Percentiles rank a stretch among this genome's conserved stretches.
Conservation (phyloP, 2,113 vertebrate species). For the Delphinapterus leucas region DNA sequence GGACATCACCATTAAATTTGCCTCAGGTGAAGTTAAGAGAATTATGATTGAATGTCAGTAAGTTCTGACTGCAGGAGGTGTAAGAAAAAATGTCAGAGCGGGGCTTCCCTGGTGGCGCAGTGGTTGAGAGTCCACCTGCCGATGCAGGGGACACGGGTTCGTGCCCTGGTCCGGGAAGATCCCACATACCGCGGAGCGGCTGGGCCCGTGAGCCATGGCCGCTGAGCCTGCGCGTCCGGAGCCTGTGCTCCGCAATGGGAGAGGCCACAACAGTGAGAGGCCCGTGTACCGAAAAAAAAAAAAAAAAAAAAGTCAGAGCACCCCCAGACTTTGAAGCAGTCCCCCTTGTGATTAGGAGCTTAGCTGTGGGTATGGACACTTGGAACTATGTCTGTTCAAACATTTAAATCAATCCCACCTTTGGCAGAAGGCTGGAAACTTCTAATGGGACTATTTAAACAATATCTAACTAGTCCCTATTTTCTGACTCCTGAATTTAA, state of each 20-base stretch:
- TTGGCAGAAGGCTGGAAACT: background rate
- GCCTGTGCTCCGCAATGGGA: no score
- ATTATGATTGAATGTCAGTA: background rate
- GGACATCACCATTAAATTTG: background rate
- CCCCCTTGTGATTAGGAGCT: background rate
- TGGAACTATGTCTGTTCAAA: background rate
- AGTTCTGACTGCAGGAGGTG: background rate
- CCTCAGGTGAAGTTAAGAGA: background rate
- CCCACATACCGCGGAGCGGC: no score
- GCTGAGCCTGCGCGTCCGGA: no score
- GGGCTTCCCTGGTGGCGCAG: no score
- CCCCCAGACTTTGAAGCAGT: background rate
- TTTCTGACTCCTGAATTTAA: background rate
- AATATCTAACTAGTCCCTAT: background rate
- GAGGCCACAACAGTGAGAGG: no score
- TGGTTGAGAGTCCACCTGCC: no score
- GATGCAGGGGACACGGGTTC: no score
- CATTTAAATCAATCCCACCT: background rate
- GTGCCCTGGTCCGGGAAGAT: no score
- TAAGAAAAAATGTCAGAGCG: background rate
- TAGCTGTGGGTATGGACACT: background rate
- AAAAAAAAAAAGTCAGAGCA: background rate
- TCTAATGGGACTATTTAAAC: background rate
- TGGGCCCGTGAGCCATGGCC: no score
- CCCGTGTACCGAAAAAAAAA: no score